These are phyloP conservation scores for Urosaurus nigricauda DNA, from an alignment of 2,797 vertebrate genomes.

Conservation along the genomic window DNA sequence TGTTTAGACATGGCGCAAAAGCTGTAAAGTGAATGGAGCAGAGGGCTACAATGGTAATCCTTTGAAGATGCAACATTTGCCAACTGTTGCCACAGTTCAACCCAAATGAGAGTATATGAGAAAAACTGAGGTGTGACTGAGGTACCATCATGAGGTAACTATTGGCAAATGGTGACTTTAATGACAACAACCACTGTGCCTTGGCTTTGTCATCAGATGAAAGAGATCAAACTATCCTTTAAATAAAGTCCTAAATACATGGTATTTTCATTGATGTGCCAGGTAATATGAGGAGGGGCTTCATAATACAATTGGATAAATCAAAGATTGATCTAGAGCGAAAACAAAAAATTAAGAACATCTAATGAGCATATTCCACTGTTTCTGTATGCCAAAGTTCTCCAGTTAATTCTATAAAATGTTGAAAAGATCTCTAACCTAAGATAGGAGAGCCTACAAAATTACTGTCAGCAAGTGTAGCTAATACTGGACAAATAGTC, in stretches of 20 bases:
- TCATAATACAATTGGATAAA: background rate
- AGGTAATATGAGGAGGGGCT: background rate
- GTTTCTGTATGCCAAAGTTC: background rate
- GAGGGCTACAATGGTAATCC: background rate
- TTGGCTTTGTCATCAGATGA: constrained; percentile 18
- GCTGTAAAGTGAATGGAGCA: constrained; percentile 7
- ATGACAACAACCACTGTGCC: constrained; percentile 22
- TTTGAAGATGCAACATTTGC: background rate
- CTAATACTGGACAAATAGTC: background rate
- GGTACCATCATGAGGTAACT: constrained; percentile 29
- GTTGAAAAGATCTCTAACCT: background rate
- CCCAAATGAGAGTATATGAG: constrained; percentile 22
- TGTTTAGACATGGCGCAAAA: constrained; percentile 12
- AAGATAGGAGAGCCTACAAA: background rate
- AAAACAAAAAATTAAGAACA: background rate
- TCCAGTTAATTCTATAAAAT: background rate
- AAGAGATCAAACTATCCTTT: constrained; percentile 23
- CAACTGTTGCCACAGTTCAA: background rate
- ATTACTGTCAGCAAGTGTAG: background rate
- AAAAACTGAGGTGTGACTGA: constrained; percentile 12
- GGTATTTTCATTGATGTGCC: background rate
- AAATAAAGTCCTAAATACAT: constrained; percentile 12
- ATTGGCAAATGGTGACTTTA: constrained; percentile 39
- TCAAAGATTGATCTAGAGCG: background rate
- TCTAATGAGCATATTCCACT: background rate